These are phyloP conservation scores for Lordiphosa mommai DNA, from an alignment of 1,140 invertebrate species.

Conservation along the genomic window DNA sequence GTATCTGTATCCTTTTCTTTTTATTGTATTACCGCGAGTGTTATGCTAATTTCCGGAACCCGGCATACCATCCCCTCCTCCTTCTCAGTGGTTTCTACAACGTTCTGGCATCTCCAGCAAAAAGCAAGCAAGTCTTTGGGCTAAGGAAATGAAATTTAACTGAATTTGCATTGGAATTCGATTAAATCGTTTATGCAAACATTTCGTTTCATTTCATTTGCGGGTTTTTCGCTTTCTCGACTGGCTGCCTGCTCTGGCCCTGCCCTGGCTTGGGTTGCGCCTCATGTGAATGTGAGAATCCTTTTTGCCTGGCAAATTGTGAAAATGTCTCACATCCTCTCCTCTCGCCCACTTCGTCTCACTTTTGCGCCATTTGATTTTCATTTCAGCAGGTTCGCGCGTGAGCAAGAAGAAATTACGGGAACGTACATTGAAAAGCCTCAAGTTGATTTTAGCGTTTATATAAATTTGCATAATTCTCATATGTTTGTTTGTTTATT, in stretches of 20 bases:
- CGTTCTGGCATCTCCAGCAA: slow-evolving; percentile 9
- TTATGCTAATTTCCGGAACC: slow-evolving; percentile 77
- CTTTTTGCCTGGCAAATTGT: slow-evolving; percentile 40
- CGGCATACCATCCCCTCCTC: slow-evolving; percentile 29
- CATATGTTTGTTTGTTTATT: slow-evolving; percentile 46
- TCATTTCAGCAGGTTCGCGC: background rate
- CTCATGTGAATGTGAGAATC: slow-evolving; percentile 61
- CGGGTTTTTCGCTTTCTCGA: slow-evolving; percentile 66
- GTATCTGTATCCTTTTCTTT: slow-evolving; percentile 70
- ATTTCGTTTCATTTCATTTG: slow-evolving; percentile 79
- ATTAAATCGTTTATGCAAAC: slow-evolving; percentile 80
- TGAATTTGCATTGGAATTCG: slow-evolving; percentile 80
- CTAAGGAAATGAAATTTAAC: slow-evolving; percentile 78
- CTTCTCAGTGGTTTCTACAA: background rate
- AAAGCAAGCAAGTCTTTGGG: slow-evolving; percentile 22
- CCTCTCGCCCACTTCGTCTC: background rate
- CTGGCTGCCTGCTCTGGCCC: background rate
- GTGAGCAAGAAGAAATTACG: no score
- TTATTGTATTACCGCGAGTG: slow-evolving; percentile 76
- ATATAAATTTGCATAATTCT: slow-evolving; percentile 70
- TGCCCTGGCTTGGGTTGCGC: background rate
- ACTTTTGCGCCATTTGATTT: slow-evolving; percentile 30
- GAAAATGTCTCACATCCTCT: slow-evolving; percentile 9
- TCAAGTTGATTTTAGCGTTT: slow-evolving; percentile 64
- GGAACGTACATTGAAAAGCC: slow-evolving; percentile 68